Conservation (phyloP, 2,113 vertebrate genomes). For the Cercopithecus mona region DNA sequence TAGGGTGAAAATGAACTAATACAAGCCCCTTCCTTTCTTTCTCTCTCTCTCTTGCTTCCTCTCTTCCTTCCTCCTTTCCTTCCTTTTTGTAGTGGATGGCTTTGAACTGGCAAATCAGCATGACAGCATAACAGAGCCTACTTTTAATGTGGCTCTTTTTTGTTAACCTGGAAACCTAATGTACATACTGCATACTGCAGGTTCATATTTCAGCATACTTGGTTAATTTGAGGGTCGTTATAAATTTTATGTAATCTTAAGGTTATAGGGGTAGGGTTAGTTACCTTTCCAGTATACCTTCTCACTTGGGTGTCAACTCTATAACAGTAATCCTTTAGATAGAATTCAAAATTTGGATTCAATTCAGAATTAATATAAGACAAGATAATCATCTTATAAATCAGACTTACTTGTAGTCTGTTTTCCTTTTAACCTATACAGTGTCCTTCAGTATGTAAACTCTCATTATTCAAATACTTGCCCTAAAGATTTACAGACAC, state of each 20-base stretch:
- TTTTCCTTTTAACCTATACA: constrained; percentile 12
- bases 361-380: constrained; percentile 26
- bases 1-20: too few species aligned
- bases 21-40: background rate
- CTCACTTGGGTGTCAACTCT: background rate
- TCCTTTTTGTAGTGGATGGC: background rate
- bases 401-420: background rate
- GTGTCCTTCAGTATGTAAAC: background rate
- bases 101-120: background rate
- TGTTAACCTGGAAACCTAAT: background rate
- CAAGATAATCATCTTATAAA: background rate
- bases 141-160: background rate
- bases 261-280: background rate
- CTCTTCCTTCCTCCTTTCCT: background rate
- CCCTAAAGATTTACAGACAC: background rate
- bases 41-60: too few species aligned
- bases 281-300: background rate
- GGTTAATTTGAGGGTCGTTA: background rate
- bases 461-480: background rate
- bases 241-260: background rate
- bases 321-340: background rate
- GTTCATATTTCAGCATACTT: background rate
- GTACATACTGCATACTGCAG: background rate
- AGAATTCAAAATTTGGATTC: background rate
- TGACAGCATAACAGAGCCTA: background rate